These are phyloP conservation scores for Zhuqinia jingwanae DNA, from an alignment of 2,888 invertebrate genomes.

Conservation along the genomic window DNA sequence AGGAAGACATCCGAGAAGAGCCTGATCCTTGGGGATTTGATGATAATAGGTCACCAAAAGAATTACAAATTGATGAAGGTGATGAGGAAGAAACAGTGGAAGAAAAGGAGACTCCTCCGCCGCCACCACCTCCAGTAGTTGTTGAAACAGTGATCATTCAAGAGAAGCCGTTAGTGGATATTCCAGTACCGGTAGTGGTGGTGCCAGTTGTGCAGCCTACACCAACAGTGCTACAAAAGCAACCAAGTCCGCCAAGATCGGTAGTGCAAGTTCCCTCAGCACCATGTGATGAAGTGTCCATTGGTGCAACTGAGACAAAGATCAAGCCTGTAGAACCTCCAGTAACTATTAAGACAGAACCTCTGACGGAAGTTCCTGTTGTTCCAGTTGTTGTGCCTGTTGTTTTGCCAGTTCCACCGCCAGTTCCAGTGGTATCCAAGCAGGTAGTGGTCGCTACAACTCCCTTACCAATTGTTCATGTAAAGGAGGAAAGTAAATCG, in stretches of 20 bases:
- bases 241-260: slow-evolving; percentile 80
- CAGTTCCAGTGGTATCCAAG: background rate
- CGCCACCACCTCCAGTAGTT: background rate
- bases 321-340: background rate
- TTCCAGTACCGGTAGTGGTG: background rate
- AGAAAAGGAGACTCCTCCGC: slow-evolving; percentile 6
- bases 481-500: slow-evolving; percentile 79
- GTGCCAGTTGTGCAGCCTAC: background rate
- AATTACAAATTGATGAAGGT: slow-evolving; percentile 78
- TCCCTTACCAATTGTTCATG: slow-evolving; percentile 6
- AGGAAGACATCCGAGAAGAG: slow-evolving; percentile 41
- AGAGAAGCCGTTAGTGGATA: background rate
- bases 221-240: background rate
- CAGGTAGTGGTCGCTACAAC: background rate
- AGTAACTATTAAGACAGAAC: background rate
- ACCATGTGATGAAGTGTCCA: slow-evolving; percentile 47
- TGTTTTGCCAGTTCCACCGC: background rate
- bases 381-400: background rate
- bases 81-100: slow-evolving; percentile 82
- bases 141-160: background rate
- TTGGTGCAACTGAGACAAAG: slow-evolving; percentile 38
- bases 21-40: slow-evolving; percentile 66
- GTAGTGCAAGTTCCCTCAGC: slow-evolving; percentile 87
- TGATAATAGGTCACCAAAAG: slow-evolving; percentile 75
- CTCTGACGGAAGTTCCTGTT: background rate